Percentiles rank a stretch among this genome's conserved stretches.
phyloP scores from a whole-genome alignment of 2,888 invertebrate genomes.

The Drosophila tripunctata region DNA sequence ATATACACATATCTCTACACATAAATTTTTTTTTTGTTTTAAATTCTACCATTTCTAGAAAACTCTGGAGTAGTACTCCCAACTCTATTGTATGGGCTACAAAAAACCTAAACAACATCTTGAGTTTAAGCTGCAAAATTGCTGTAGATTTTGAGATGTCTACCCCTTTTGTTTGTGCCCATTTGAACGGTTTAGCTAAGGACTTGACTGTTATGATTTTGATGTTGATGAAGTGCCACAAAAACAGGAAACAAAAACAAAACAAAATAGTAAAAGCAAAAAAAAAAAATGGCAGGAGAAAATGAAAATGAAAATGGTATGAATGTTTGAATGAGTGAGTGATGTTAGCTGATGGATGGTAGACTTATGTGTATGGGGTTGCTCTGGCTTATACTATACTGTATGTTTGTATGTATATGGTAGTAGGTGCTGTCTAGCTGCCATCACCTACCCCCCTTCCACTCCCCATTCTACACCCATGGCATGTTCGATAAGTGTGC shows the following conservation, averaged over 20 bases:
- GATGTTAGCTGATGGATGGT: constrained; percentile 57
- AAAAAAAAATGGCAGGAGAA: constrained; percentile 12
- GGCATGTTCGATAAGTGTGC: constrained; percentile 59
- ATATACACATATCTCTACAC: too few relatives aligned
- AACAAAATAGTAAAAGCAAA: neutral
- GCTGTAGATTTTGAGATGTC: neutral
- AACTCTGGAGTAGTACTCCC: too few relatives aligned
- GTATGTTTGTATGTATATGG: too few relatives aligned
- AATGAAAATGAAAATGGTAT: constrained; percentile 25
- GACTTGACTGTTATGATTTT: constrained; percentile 53
- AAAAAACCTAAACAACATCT: neutral
- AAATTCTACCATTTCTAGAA: too few relatives aligned
- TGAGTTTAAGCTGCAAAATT: neutral
- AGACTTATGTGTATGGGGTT: constrained; percentile 15
- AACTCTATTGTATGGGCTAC: too few relatives aligned
- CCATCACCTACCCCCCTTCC: neutral
- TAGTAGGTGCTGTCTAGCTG: constrained; percentile 20
- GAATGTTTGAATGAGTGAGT: constrained; percentile 52
- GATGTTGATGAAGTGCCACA: constrained; percentile 61
- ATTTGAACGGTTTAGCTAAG: constrained; percentile 7
- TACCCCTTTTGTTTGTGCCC: neutral
- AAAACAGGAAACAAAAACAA: constrained; percentile 34
- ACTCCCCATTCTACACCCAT: neutral
- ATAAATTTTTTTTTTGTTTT: too few relatives aligned
- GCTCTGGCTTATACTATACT: neutral